phyloP scores from a whole-genome alignment of 2,888 invertebrate genomes.

The Phalera bucephala region DNA sequence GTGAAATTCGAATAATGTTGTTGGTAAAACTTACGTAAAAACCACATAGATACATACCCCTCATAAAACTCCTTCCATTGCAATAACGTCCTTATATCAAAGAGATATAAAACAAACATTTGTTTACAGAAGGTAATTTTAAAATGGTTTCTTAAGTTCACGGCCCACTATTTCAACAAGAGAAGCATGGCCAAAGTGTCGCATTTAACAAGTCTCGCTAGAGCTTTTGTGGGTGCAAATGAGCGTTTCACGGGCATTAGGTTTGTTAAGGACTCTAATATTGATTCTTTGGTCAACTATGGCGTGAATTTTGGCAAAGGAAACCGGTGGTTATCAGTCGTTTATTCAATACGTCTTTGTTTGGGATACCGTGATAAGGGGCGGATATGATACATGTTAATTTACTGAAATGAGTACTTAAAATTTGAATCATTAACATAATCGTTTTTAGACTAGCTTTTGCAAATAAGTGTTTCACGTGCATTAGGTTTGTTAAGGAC shows the following conservation, averaged over 20 bases:
- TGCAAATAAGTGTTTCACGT: constrained; percentile 57
- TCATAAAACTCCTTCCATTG: not conserved
- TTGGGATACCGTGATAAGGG: constrained; percentile 15
- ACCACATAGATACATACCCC: constrained; percentile 12
- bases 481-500: constrained; percentile 43
- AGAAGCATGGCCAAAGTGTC: constrained; percentile 48
- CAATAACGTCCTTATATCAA: constrained; percentile 9
- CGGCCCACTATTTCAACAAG: constrained; percentile 58
- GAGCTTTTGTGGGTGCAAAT: constrained; percentile 51
- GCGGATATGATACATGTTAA: too few species aligned
- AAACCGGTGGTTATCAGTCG: constrained; percentile 31
- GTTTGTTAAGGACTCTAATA: constrained; percentile 43
- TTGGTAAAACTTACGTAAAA: constrained; percentile 46
- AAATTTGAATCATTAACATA: too few species aligned
- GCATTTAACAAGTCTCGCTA: constrained; percentile 54
- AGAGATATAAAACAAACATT: too few species aligned
- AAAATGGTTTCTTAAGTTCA: constrained; percentile 37
- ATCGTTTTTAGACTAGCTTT: too few species aligned
- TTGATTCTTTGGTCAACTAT: constrained; percentile 38
- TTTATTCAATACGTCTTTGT: constrained; percentile 25
- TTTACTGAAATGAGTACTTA: too few species aligned
- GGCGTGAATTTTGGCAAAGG: constrained; percentile 48
- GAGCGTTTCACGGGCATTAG: constrained; percentile 49
- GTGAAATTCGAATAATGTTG: constrained; percentile 67
- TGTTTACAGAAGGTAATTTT: not conserved